Base-by-base conservation (phyloP, 1,140 invertebrate species). In the Orchestia grillus region DNA sequence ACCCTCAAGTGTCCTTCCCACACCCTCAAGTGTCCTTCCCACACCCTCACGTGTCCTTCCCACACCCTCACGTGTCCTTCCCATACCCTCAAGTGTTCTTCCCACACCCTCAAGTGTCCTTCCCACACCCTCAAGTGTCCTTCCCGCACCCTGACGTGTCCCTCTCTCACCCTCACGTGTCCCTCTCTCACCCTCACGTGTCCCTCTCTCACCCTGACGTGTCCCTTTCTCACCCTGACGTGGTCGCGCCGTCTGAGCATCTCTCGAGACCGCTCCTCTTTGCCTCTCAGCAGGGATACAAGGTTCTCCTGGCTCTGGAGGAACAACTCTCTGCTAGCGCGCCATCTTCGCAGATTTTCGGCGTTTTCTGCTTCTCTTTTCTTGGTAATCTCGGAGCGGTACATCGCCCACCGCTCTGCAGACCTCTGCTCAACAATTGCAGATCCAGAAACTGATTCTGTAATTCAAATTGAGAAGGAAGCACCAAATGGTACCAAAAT, bases 291-390 rank as follows among this genome's bases (percentile, higher is more conserved):
- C 44, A 94, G 44, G 47, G 92, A 44, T 40, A 94, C 36, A 6
- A 94, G 92, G 41, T 94, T 94, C 44, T 94, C 92, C 40, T 94
- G 92, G 44, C 92, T 94, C 92, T 94, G 92, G 0, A 94, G 92
- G 44, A 94, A 94, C 8, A 47, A 45, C 6, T 94, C 92, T 94
- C 92, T 45, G 44, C 44, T 94, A 8, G 92, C 92, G 8, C 92
- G 43, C 92, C 92, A 94, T 0, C 92, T 11, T 0, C 92, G 92
- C 44, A 94, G 40, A 47, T 94, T 94, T 44, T 94, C 92, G 45
- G 92, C 92, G 40, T 94, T 94, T 44, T 94, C 92, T 47, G 92
- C 44, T 11, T 44, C 92, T 45, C 92, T 45, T 47, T 94, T 94
- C 44, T 94, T 94, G 92, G 36, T 23, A 28, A 94, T 94, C 40